Percentiles rank a stretch among this genome's conserved stretches.
Evolutionary conservation across 2,797 vertebrate genomes (phyloP).

Genomic region (Gila robusta): DNA sequence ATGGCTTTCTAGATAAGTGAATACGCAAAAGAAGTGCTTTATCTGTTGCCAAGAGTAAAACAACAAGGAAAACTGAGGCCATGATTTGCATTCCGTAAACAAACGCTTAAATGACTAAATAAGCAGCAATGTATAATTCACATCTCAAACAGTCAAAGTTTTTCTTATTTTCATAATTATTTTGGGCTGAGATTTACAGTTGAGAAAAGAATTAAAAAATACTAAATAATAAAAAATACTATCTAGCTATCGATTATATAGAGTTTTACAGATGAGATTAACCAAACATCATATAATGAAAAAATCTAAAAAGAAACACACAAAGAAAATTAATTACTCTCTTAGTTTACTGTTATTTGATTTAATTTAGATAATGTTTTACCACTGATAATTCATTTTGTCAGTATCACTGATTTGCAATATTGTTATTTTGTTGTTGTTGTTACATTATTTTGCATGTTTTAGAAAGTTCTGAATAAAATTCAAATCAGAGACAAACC

Average conservation of each 20-base stretch:
- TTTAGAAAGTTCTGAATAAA: background rate
- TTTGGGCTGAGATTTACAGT: background rate
- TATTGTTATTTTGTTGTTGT: background rate
- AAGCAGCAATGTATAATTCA: conserved; percentile 40
- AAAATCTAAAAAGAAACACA: background rate
- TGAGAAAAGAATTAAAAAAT: background rate
- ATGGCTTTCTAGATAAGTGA: conserved; percentile 56
- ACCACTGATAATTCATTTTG: background rate
- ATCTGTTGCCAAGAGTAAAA: conserved; percentile 62
- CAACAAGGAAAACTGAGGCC: conserved; percentile 44
- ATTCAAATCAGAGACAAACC: background rate
- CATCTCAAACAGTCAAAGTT: conserved; percentile 10
- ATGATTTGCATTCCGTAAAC: conserved; percentile 58
- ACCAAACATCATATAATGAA: background rate
- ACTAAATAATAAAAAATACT: background rate
- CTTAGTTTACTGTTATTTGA: background rate
- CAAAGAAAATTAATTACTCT: background rate
- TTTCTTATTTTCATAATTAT: conserved; percentile 2
- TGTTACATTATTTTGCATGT: background rate
- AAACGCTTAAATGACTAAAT: conserved; percentile 51
- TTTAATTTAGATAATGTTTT: background rate
- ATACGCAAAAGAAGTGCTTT: conserved; percentile 55
- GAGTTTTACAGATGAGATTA: background rate
- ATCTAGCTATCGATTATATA: background rate
- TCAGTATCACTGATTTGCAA: background rate